Conservation (phyloP, 2,888 invertebrate genomes). For the Callosobruchus maculatus region DNA sequence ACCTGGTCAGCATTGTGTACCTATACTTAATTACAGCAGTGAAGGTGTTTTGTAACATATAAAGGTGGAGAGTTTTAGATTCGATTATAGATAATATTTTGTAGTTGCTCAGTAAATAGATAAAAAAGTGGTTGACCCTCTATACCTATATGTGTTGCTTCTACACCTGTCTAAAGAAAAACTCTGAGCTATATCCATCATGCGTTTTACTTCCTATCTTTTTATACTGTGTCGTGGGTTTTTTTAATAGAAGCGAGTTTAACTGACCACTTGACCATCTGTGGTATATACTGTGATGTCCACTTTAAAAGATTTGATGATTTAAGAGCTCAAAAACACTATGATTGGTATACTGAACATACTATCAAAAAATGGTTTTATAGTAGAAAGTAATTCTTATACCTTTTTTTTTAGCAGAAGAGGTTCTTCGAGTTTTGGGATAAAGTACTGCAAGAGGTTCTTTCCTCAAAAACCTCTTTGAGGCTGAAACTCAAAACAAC, state of each 20-base stretch:
- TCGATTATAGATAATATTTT: background rate
- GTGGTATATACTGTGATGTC: background rate
- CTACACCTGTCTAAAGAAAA: background rate
- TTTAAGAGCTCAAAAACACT: too few species aligned
- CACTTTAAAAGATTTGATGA: too few species aligned
- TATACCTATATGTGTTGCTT: too few species aligned
- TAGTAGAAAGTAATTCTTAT: too few species aligned
- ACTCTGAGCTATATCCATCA: background rate
- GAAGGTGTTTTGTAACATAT: background rate
- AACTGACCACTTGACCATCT: background rate
- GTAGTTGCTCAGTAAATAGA: background rate
- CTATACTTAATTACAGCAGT: background rate
- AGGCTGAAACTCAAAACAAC: too few species aligned
- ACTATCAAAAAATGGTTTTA: too few species aligned
- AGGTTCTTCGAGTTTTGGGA: too few species aligned
- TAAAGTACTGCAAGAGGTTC: too few species aligned
- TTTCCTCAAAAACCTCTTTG: too few species aligned
- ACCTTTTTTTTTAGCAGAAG: too few species aligned
- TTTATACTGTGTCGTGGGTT: background rate
- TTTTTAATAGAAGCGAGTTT: background rate
- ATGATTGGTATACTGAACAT: too few species aligned
- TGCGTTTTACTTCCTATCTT: background rate
- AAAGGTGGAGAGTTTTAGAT: background rate
- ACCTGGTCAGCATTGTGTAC: background rate
- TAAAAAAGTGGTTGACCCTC: background rate